A percentile compares a stretch with the other conserved stretches of the same genome.
These are phyloP conservation scores for Notodonta ziczac DNA, from an alignment of 2,888 invertebrate genomes.

Conservation along the genomic window DNA sequence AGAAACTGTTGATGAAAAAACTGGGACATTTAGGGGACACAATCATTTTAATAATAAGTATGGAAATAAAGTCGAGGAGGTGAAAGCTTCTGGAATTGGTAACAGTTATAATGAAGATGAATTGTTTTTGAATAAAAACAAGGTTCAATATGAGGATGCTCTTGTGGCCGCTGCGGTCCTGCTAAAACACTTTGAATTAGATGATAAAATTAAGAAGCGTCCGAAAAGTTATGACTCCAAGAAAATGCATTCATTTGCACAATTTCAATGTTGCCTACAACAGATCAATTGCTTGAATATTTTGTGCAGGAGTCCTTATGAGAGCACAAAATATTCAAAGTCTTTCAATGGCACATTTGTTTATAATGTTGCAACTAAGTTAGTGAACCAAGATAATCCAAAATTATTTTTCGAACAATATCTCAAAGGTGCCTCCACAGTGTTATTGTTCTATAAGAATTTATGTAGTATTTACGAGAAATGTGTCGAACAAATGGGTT, in stretches of 20 bases:
- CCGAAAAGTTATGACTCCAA: slow-evolving; percentile 83
- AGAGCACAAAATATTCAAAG: slow-evolving; percentile 83
- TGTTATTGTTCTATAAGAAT: slow-evolving; percentile 69
- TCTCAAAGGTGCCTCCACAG: slow-evolving; percentile 64
- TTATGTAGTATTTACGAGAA: slow-evolving; percentile 53
- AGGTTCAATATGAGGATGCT: slow-evolving; percentile 84
- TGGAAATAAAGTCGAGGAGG: slow-evolving; percentile 61
- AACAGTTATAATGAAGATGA: slow-evolving; percentile 43
- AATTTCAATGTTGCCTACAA: slow-evolving; percentile 87
- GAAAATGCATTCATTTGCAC: slow-evolving; percentile 86
- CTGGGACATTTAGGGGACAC: slow-evolving; percentile 81
- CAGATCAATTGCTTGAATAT: slow-evolving; percentile 86
- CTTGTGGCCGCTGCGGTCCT: slow-evolving; percentile 84
- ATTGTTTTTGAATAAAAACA: slow-evolving; percentile 72
- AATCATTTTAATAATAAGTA: slow-evolving; percentile 76
- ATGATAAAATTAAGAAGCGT: slow-evolving; percentile 78
- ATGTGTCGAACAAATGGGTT: slow-evolving; percentile 52
- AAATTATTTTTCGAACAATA: slow-evolving; percentile 80
- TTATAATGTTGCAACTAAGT: slow-evolving; percentile 88
- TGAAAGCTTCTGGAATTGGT: slow-evolving; percentile 40
- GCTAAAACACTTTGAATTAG: slow-evolving; percentile 84
- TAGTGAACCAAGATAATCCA: slow-evolving; percentile 84
- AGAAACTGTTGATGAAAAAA: slow-evolving; percentile 83
- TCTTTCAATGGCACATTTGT: slow-evolving; percentile 90
- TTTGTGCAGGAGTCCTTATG: slow-evolving; percentile 85